These are phyloP conservation scores for Hypselothyrea guttata DNA, from an alignment of 2,888 invertebrate genomes.

Conservation along the genomic window DNA sequence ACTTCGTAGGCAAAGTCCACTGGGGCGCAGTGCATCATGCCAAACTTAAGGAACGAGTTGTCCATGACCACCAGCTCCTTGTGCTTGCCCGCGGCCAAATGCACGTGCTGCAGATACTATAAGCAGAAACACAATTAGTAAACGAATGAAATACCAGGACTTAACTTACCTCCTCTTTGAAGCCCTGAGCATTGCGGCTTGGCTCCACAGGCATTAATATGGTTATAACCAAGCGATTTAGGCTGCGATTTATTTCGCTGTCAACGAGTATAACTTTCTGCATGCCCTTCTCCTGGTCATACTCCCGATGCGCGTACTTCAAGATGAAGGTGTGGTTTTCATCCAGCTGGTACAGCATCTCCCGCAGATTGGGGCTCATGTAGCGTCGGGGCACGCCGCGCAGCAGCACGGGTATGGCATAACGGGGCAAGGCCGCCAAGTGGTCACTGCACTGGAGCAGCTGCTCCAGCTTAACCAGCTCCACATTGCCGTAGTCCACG, in stretches of 20 bases:
- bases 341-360: slow-evolving; percentile 45
- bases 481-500: slow-evolving; percentile 79
- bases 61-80: slow-evolving; percentile 78
- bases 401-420: slow-evolving; percentile 71
- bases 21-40: slow-evolving; percentile 75
- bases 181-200: slow-evolving; percentile 36
- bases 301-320: slow-evolving; percentile 66
- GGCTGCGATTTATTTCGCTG: slow-evolving; percentile 56
- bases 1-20: slow-evolving; percentile 68
- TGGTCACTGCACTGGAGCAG: slow-evolving; percentile 66
- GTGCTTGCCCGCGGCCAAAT: slow-evolving; percentile 67
- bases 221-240: slow-evolving; percentile 71
- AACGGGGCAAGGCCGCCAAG: slow-evolving; percentile 61
- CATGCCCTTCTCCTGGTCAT: slow-evolving; percentile 46
- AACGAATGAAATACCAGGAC: neutral
- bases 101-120: slow-evolving; percentile 62
- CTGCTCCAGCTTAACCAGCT: slow-evolving; percentile 58
- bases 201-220: slow-evolving; percentile 64
- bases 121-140: neutral
- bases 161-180: slow-evolving; percentile 63
- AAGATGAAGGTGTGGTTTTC: slow-evolving; percentile 49
- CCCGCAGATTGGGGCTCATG: slow-evolving; percentile 65
- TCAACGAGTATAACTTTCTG: slow-evolving; percentile 70
- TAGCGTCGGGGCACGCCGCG: slow-evolving; percentile 72
- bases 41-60: slow-evolving; percentile 70